These are phyloP conservation scores for Opisthograptis luteolata DNA, from an alignment of 2,888 invertebrate genomes.

Conservation along the genomic window DNA sequence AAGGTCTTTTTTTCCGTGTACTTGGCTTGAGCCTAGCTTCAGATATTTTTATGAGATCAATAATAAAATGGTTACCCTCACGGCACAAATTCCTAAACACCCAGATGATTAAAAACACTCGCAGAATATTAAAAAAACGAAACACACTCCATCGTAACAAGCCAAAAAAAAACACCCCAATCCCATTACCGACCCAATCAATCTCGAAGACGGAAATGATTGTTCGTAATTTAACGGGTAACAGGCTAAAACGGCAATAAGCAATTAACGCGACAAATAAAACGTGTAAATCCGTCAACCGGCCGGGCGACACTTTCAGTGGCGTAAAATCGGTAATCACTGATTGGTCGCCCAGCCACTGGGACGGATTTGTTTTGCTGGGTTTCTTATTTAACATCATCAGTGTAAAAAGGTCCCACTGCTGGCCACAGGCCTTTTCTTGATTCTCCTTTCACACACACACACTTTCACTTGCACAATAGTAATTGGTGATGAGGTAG, in stretches of 20 bases:
- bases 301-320: conserved; percentile 28
- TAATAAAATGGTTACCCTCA: too few species aligned
- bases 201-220: conserved; percentile 28
- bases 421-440: too few species aligned
- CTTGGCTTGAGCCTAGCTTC: too few species aligned
- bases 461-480: too few species aligned
- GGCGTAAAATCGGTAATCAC: conserved; percentile 37
- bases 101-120: too few species aligned
- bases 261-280: conserved; percentile 39
- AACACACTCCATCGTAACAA: neutral
- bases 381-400: too few species aligned
- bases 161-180: conserved; percentile 6
- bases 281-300: conserved; percentile 40
- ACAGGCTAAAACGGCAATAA: conserved; percentile 31
- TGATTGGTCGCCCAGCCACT: conserved; percentile 5
- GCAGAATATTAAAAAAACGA: neutral
- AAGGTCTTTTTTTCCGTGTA: too few species aligned
- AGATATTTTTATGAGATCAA: too few species aligned
- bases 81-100: too few species aligned
- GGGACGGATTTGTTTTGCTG: conserved; percentile 1
- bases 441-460: too few species aligned
- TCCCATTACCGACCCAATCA: conserved; percentile 27
- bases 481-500: too few species aligned
- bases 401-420: too few species aligned
- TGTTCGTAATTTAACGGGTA: conserved; percentile 26